Percentiles rank a stretch among this genome's conserved stretches.
phyloP scores from a whole-genome alignment of 2,797 vertebrate genomes.

The Pipistrellus pipistrellus region DNA sequence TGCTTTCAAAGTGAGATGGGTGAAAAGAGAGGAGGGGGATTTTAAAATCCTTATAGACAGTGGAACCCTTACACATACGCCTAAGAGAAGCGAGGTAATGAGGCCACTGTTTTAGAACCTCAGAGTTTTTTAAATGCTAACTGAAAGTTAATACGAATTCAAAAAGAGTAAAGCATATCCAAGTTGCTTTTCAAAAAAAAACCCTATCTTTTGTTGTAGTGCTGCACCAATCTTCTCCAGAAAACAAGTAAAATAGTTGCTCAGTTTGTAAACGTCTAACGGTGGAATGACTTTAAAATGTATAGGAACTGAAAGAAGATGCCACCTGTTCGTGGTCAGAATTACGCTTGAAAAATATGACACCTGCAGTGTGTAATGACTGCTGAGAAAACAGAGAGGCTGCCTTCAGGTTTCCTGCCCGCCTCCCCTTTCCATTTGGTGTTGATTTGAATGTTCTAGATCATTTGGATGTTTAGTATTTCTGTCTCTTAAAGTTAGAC shows the following conservation, averaged over 20 bases:
- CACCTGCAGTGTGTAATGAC: background rate
- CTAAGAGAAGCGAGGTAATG: background rate
- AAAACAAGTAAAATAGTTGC: background rate
- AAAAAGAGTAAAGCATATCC: background rate
- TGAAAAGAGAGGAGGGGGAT: background rate
- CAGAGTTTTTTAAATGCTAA: background rate
- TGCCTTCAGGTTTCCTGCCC: background rate
- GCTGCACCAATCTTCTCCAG: background rate
- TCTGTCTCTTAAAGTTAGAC: background rate
- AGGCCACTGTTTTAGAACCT: background rate
- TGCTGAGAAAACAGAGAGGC: background rate
- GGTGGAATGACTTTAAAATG: background rate
- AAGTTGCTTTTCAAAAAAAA: background rate
- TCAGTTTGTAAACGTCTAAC: background rate
- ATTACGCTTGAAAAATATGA: background rate
- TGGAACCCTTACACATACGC: background rate
- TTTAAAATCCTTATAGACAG: background rate
- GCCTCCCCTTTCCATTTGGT: background rate
- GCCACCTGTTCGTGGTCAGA: background rate
- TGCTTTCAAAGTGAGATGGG: conserved; percentile 36
- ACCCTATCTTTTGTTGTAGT: background rate
- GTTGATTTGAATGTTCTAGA: background rate
- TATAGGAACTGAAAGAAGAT: background rate
- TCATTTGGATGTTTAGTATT: background rate
- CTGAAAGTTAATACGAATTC: background rate